Evolutionary conservation across 2,888 invertebrate genomes (phyloP).

Genomic region (Apoderus coryli): DNA sequence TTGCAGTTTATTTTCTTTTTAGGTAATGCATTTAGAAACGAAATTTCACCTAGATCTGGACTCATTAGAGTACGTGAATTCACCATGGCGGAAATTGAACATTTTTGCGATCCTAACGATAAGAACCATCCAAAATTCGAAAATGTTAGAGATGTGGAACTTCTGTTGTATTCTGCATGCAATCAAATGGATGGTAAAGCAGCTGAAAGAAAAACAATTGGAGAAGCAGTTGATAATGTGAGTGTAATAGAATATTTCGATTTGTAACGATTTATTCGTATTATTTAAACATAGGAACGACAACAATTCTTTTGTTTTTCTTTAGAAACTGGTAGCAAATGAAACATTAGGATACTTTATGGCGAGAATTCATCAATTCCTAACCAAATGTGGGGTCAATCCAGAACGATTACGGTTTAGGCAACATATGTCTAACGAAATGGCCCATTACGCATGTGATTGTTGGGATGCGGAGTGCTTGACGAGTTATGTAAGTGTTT

Average conservation of each 20-base stretch:
- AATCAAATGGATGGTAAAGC: slow-evolving; percentile 96
- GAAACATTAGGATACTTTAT: slow-evolving; percentile 97
- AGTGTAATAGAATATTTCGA: slow-evolving; percentile 14
- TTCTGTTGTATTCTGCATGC: slow-evolving; percentile 86
- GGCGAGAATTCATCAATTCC: slow-evolving; percentile 83
- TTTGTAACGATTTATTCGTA: neutral
- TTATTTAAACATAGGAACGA: slow-evolving; percentile 1
- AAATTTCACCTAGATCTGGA: slow-evolving; percentile 96
- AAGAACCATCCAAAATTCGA: slow-evolving; percentile 87
- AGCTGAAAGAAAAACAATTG: slow-evolving; percentile 62
- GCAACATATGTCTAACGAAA: slow-evolving; percentile 98
- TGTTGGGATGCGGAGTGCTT: slow-evolving; percentile 99
- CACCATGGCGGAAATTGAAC: slow-evolving; percentile 99
- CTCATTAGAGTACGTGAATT: slow-evolving; percentile 93
- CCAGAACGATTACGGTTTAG: slow-evolving; percentile 78
- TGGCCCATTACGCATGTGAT: slow-evolving; percentile 99
- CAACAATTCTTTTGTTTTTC: no score
- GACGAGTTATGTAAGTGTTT: slow-evolving; percentile 67
- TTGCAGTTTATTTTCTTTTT: no score
- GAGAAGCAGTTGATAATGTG: slow-evolving; percentile 69
- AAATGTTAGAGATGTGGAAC: slow-evolving; percentile 52
- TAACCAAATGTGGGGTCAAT: slow-evolving; percentile 80
- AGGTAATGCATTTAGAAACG: slow-evolving; percentile 93
- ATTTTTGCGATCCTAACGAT: slow-evolving; percentile 87
- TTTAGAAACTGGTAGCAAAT: slow-evolving; percentile 75